These are phyloP conservation scores for Chaetodon auriga DNA, from an alignment of 2,113 vertebrate genomes.

Conservation along the genomic window DNA sequence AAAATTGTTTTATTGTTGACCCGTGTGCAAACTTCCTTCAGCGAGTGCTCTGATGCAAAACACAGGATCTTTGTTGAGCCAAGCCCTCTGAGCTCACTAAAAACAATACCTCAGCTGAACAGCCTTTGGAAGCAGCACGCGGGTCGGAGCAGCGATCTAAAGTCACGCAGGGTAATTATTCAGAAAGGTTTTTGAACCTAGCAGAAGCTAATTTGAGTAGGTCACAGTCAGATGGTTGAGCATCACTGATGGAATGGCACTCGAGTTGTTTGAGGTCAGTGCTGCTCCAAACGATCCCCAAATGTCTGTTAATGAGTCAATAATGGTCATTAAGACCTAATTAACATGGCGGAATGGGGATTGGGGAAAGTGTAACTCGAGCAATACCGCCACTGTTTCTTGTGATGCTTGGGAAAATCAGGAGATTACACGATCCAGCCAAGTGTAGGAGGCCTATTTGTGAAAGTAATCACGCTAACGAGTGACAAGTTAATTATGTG, in stretches of 20 bases:
- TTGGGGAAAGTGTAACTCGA: slow-evolving; percentile 91
- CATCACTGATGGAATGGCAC: slow-evolving; percentile 89
- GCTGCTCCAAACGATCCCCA: slow-evolving; percentile 83
- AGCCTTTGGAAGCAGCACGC: slow-evolving; percentile 21
- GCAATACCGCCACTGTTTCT: slow-evolving; percentile 85
- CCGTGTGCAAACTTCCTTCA: not conserved
- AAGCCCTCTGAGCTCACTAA: slow-evolving; percentile 85
- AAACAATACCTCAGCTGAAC: slow-evolving; percentile 78
- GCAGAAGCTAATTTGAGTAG: slow-evolving; percentile 81
- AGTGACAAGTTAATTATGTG: slow-evolving; percentile 94
- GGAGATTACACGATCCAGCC: slow-evolving; percentile 54
- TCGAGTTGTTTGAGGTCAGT: slow-evolving; percentile 93
- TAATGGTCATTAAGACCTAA: slow-evolving; percentile 95
- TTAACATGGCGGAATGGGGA: slow-evolving; percentile 91
- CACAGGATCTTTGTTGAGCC: slow-evolving; percentile 44
- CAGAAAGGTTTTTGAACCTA: slow-evolving; percentile 93
- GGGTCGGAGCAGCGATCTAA: slow-evolving; percentile 87
- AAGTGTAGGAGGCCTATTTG: slow-evolving; percentile 61
- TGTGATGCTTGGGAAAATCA: slow-evolving; percentile 81
- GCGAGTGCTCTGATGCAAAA: slow-evolving; percentile 22
- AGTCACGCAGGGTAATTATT: slow-evolving; percentile 93
- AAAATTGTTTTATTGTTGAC: slow-evolving; percentile 32
- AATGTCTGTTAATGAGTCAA: slow-evolving; percentile 95
- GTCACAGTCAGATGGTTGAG: slow-evolving; percentile 94
- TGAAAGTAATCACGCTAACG: slow-evolving; percentile 59